Percentiles rank a stretch among this genome's conserved stretches.
phyloP scores from a whole-genome alignment of 1,140 invertebrate species.

The Scaptomyza graminum region DNA sequence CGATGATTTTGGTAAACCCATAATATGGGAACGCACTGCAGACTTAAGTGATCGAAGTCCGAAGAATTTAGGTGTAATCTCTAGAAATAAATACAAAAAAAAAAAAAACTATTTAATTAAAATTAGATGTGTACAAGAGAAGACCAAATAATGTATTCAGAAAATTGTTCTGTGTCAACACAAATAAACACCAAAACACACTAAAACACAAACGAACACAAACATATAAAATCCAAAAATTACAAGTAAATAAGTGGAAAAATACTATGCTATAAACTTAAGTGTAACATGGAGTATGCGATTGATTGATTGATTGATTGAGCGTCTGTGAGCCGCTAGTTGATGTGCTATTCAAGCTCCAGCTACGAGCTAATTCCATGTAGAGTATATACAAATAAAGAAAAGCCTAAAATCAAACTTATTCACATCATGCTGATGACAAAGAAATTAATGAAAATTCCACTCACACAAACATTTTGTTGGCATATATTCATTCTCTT shows the following conservation, averaged over 20 bases:
- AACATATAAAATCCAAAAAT: slow-evolving; percentile 36
- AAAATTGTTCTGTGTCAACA: slow-evolving; percentile 65
- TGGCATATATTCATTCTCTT: slow-evolving; percentile 66
- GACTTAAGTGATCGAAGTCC: slow-evolving; percentile 47
- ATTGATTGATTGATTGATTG: slow-evolving; percentile 42
- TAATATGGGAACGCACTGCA: slow-evolving; percentile 71
- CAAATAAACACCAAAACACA: slow-evolving; percentile 12
- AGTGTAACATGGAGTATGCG: slow-evolving; percentile 41
- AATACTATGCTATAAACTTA: slow-evolving; percentile 41
- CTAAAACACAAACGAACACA: slow-evolving; percentile 20
- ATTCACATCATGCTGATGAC: slow-evolving; percentile 67
- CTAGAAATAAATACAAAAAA: slow-evolving; percentile 30
- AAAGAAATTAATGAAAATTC: background rate
- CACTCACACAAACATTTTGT: slow-evolving; percentile 46
- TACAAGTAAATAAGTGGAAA: slow-evolving; percentile 33
- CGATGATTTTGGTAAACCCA: slow-evolving; percentile 62
- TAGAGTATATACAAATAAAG: slow-evolving; percentile 9
- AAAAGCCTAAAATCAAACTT: slow-evolving; percentile 29
- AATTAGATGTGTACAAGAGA: slow-evolving; percentile 75
- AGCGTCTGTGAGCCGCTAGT: slow-evolving; percentile 39
- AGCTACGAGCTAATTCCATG: slow-evolving; percentile 33
- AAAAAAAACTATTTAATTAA: slow-evolving; percentile 53
- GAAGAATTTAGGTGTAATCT: slow-evolving; percentile 54
- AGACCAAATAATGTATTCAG: slow-evolving; percentile 63
- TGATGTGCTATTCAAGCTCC: slow-evolving; percentile 39